A percentile compares a stretch with the other conserved stretches of the same genome.
Conservation (phyloP, 2,797 vertebrate species). For the Danio tinwini region DNA sequence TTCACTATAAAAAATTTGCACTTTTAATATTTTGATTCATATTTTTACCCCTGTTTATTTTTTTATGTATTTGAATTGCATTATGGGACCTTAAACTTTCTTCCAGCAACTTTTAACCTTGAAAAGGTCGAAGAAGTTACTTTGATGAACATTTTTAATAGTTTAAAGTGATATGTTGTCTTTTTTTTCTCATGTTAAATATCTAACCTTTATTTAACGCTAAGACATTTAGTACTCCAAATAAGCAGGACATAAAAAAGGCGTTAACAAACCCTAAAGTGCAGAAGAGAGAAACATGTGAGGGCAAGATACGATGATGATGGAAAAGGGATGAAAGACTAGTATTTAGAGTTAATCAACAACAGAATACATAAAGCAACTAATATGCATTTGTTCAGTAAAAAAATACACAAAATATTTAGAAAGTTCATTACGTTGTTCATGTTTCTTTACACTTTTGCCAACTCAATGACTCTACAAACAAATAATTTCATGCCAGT, state of each 20-base stretch:
- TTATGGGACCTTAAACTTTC: no score
- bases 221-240: conserved; percentile 68
- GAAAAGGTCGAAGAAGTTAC: no score
- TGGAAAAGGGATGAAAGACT: conserved; percentile 42
- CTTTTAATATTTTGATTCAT: no score
- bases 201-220: conserved; percentile 82
- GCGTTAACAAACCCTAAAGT: conserved; percentile 73
- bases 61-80: no score
- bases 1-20: no score
- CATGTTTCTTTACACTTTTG: no score
- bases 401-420: conserved; percentile 70
- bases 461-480: no score
- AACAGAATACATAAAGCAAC: conserved; percentile 59
- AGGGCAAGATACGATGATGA: conserved; percentile 33
- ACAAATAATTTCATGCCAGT: conserved; percentile 63
- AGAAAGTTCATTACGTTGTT: conserved; percentile 65
- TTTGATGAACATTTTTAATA: no score
- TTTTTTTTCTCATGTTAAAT: conserved; percentile 78
- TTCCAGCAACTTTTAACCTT: no score
- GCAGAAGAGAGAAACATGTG: conserved; percentile 68
- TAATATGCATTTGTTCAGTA: conserved; percentile 63
- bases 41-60: no score
- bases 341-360: conserved; percentile 60
- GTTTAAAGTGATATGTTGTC: no score
- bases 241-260: conserved; percentile 63